A percentile compares a stretch with the other conserved stretches of the same genome.
phyloP scores from a whole-genome alignment of 2,888 invertebrate species.

The Metopia argyrocephala region DNA sequence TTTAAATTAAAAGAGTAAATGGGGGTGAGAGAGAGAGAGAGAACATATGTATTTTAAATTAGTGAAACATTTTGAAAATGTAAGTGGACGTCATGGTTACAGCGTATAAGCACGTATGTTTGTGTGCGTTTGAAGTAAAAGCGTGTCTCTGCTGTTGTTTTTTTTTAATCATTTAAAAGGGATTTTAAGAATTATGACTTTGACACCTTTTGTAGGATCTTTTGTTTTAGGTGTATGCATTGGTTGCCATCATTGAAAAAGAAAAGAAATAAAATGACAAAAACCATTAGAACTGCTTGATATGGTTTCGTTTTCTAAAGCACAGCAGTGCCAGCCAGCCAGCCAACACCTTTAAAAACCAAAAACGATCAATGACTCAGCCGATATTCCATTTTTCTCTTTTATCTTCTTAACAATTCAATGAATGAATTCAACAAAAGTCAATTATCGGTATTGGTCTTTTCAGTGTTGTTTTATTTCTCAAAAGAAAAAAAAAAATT shows the following conservation, averaged over 20 bases:
- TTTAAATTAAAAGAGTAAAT: too few species aligned
- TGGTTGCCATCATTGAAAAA: conserved; percentile 18
- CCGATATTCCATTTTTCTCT: neutral
- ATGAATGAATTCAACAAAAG: conserved; percentile 70
- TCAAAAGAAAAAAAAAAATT: neutral
- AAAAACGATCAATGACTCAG: conserved; percentile 68
- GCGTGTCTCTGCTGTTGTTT: conserved; percentile 24
- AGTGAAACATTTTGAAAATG: neutral
- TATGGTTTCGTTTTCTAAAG: conserved; percentile 16
- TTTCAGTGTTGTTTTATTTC: neutral
- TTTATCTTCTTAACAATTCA: neutral
- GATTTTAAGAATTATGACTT: conserved; percentile 63
- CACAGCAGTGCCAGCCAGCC: conserved; percentile 43
- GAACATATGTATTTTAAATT: too few species aligned
- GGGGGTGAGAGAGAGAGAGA: too few species aligned
- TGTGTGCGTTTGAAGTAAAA: conserved; percentile 1
- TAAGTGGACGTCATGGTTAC: neutral
- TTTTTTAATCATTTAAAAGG: conserved; percentile 68
- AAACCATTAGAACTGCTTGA: conserved; percentile 10
- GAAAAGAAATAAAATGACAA: neutral
- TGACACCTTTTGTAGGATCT: conserved; percentile 55
- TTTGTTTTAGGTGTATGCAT: conserved; percentile 14
- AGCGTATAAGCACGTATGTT: conserved; percentile 65
- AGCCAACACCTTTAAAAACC: neutral
- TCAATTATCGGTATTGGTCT: conserved; percentile 73